Conservation (phyloP, 2,797 vertebrate species). For the Eleutherodactylus coqui region DNA sequence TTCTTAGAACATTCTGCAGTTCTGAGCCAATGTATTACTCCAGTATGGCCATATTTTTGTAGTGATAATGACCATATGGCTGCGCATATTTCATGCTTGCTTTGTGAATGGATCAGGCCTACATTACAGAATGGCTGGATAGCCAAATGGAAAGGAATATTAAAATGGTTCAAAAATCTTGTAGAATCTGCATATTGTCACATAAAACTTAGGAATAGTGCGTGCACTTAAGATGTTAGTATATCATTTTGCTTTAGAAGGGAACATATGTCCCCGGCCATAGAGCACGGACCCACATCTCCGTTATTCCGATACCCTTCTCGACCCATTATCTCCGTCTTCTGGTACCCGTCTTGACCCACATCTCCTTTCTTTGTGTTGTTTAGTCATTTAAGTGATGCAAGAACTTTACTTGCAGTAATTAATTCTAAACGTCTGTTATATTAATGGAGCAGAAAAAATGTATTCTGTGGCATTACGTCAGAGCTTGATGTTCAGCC, state of each 20-base stretch:
- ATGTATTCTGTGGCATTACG: neutral
- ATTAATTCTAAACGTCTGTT: constrained; percentile 24
- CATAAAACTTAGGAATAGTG: neutral
- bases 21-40: constrained; percentile 36
- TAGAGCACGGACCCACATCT: too few species aligned
- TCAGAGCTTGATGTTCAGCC: neutral
- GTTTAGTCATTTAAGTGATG: neutral
- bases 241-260: too few species aligned
- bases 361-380: neutral
- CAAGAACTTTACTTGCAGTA: neutral
- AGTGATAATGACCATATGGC: constrained; percentile 52
- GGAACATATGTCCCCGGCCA: too few species aligned
- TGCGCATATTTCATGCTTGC: neutral
- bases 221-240: neutral
- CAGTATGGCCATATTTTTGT: constrained; percentile 49
- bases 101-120: neutral
- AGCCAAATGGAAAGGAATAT: neutral
- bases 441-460: neutral
- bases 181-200: neutral
- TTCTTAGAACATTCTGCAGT: constrained; percentile 53
- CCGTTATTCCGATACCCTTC: too few species aligned
- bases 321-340: too few species aligned
- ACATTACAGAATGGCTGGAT: neutral
- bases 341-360: too few species aligned
- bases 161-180: neutral